Conservation (phyloP, 2,797 vertebrate species). For the Podarcis lilfordi region DNA sequence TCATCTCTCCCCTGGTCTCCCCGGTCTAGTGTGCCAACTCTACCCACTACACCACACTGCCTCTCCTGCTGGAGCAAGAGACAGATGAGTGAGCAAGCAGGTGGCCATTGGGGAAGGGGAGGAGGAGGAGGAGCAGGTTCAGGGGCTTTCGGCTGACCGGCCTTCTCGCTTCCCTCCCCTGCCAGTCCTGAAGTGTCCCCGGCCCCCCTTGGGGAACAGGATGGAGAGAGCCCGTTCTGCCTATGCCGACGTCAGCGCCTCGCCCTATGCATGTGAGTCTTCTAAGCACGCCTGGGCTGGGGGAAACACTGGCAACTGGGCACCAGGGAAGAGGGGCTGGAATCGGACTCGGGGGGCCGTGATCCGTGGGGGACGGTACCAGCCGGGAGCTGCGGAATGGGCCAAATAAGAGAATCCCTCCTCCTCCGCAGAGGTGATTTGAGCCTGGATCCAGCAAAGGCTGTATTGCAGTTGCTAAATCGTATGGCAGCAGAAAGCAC, state of each 20-base stretch:
- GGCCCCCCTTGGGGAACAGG: neutral
- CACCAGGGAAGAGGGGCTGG: neutral
- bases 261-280: neutral
- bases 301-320: neutral
- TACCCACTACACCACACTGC: too few relatives aligned
- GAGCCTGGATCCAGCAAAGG: neutral
- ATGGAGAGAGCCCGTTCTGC: neutral
- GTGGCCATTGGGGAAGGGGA: neutral
- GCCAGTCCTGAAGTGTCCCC: neutral
- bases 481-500: rapidly evolving
- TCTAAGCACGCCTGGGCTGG: rapidly evolving
- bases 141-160: neutral
- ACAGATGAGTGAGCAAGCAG: neutral
- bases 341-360: too few relatives aligned
- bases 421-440: neutral
- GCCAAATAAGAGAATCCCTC: too few relatives aligned
- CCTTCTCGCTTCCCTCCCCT: neutral
- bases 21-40: too few relatives aligned
- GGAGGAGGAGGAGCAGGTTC: neutral
- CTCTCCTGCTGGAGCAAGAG: neutral
- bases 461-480: neutral
- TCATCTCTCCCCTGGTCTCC: too few relatives aligned
- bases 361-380: too few relatives aligned
- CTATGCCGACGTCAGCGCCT: neutral
- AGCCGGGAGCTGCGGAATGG: too few relatives aligned